Percentiles rank a stretch among this genome's conserved stretches.
phyloP scores from a whole-genome alignment of 2,797 vertebrate species.

The Luscinia luscinia region DNA sequence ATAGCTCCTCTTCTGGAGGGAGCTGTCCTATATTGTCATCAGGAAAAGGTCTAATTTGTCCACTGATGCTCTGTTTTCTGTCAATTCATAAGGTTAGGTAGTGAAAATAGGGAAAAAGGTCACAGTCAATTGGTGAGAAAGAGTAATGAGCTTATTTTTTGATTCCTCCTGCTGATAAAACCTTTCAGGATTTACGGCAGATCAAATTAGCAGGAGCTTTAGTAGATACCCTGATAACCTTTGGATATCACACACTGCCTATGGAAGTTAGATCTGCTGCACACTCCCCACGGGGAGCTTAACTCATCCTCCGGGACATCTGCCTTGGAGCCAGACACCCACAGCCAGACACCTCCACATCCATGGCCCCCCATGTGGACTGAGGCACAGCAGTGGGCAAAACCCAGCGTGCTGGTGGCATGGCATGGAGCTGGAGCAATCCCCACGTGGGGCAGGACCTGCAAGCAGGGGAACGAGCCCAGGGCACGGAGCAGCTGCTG shows the following conservation, averaged over 20 bases:
- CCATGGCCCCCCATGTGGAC: not conserved
- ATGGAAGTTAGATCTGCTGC: not conserved
- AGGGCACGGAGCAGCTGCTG: not conserved
- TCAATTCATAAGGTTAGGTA: not conserved
- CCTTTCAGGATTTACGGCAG: not conserved
- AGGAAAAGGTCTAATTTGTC: not conserved
- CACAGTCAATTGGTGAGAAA: not conserved
- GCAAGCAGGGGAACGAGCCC: accelerated
- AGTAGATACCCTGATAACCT: not conserved
- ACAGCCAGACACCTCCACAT: not conserved
- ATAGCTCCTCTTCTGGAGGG: not conserved
- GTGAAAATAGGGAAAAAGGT: not conserved
- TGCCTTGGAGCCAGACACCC: not conserved
- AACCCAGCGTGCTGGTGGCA: not conserved
- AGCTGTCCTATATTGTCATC: not conserved
- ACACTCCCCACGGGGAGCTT: accelerated
- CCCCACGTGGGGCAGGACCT: accelerated
- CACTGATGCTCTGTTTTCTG: not conserved
- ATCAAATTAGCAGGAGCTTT: slow-evolving; percentile 12
- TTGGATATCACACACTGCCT: not conserved
- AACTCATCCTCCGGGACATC: not conserved
- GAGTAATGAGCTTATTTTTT: not conserved
- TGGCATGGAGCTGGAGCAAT: not conserved
- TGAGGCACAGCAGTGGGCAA: not conserved
- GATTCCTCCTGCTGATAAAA: not conserved